Conservation (phyloP, 2,113 vertebrate genomes). For the Serinus canaria region DNA sequence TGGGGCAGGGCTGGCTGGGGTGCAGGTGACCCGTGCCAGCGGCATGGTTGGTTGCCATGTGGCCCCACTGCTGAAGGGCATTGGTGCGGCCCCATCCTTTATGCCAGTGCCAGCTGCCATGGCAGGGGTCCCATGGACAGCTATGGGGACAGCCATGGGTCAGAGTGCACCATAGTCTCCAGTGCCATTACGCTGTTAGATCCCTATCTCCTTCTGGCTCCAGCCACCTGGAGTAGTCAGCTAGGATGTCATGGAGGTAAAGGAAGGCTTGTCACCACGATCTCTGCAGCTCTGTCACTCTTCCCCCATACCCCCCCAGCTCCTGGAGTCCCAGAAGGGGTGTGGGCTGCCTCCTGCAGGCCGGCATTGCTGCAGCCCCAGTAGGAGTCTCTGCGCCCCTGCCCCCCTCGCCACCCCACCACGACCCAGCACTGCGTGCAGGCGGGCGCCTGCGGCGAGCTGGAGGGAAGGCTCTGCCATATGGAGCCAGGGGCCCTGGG, state of each 20-base stretch:
- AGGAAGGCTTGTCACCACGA: background rate
- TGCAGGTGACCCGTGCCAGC: background rate
- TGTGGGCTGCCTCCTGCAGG: background rate
- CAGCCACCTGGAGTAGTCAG: background rate
- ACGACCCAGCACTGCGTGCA: accelerated
- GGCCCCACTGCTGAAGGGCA: background rate
- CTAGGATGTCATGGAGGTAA: background rate
- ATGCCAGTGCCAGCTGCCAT: background rate
- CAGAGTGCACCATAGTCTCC: background rate
- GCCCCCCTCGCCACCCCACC: accelerated
- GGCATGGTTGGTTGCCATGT: accelerated
- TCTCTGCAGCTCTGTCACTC: background rate
- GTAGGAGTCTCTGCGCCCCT: background rate
- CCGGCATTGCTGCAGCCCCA: background rate
- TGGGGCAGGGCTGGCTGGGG: background rate
- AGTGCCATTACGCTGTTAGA: background rate
- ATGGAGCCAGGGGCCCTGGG: background rate
- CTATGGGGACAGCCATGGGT: background rate
- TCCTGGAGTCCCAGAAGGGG: background rate
- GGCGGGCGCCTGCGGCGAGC: background rate
- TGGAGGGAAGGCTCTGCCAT: background rate
- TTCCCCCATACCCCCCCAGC: accelerated
- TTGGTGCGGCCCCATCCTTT: background rate
- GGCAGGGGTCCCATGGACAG: background rate
- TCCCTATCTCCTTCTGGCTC: background rate